phyloP scores from a whole-genome alignment of 1,140 invertebrate genomes.

The Lucilia cuprina region DNA sequence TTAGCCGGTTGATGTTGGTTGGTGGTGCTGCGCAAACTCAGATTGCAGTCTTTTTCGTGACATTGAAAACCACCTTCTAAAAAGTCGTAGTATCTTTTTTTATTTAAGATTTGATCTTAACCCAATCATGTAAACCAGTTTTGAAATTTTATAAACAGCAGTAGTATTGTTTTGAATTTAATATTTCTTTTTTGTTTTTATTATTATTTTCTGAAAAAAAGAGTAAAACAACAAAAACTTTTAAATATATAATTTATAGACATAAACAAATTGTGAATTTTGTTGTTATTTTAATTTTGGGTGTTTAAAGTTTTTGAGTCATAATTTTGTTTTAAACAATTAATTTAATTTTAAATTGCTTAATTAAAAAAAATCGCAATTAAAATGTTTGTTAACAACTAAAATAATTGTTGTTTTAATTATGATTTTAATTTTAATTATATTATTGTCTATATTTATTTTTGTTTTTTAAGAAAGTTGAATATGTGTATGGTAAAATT shows the following conservation, averaged over 20 bases:
- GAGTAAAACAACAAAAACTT: not conserved
- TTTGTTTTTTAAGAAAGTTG: too few species aligned
- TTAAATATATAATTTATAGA: not conserved
- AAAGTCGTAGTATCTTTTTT: not conserved
- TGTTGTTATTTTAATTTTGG: not conserved
- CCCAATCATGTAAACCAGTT: conserved; percentile 10
- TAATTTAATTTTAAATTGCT: not conserved
- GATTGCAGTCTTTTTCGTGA: not conserved
- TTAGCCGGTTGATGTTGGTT: too few species aligned
- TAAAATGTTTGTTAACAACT: too few species aligned
- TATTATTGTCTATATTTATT: too few species aligned
- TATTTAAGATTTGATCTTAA: conserved; percentile 5
- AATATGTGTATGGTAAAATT: too few species aligned
- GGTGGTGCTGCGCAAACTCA: not conserved
- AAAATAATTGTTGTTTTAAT: too few species aligned
- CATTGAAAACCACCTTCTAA: conserved; percentile 17
- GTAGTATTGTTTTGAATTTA: not conserved
- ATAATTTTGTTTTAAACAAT: not conserved
- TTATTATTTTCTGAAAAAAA: not conserved
- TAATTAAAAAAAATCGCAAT: not conserved
- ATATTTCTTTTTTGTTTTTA: not conserved
- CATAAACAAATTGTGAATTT: not conserved
- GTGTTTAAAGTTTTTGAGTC: not conserved
- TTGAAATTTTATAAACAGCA: not conserved
- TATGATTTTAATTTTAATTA: too few species aligned